A percentile compares a stretch with the other conserved stretches of the same genome.
phyloP scores from a whole-genome alignment of 37 sponge, comb jelly and placozoan species.

The Beroe forskalii region DNA sequence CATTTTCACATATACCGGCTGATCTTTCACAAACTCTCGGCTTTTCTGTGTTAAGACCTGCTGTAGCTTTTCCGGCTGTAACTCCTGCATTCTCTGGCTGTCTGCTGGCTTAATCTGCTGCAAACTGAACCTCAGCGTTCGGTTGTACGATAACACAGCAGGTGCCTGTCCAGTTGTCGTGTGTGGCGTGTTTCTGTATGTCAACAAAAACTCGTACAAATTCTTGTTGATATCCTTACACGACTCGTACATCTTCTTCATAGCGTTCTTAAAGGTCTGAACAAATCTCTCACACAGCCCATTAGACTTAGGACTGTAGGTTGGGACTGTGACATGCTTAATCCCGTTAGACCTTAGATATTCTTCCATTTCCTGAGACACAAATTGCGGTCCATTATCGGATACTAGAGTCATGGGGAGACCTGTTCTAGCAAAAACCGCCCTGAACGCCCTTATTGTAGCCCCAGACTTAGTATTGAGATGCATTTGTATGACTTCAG shows the following conservation, averaged over 20 bases:
- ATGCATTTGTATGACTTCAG: constrained; percentile 49
- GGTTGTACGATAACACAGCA: neutral
- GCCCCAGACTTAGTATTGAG: neutral
- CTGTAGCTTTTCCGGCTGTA: too few relatives aligned
- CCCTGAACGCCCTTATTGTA: constrained; percentile 1
- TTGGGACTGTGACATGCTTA: constrained; percentile 17
- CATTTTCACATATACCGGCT: too few relatives aligned
- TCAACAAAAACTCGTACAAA: constrained; percentile 4
- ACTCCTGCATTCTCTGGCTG: too few relatives aligned
- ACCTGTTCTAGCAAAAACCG: constrained; percentile 27
- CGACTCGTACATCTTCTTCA: neutral
- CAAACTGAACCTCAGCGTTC: neutral
- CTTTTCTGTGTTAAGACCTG: too few relatives aligned
- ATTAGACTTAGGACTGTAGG: constrained; percentile 46
- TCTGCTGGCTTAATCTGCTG: neutral
- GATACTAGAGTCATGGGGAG: constrained; percentile 28
- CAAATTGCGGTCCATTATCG: constrained; percentile 66
- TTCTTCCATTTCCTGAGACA: constrained; percentile 2
- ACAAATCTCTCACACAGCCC: constrained; percentile 54
- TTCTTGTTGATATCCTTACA: neutral
- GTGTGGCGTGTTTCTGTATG: constrained; percentile 27
- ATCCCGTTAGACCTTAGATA: neutral
- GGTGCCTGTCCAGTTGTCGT: constrained; percentile 15
- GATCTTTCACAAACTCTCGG: too few relatives aligned
- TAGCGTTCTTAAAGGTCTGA: too few relatives aligned